These are phyloP conservation scores for Aphidius ervi DNA, from an alignment of 1,140 invertebrate species.

Conservation along the genomic window DNA sequence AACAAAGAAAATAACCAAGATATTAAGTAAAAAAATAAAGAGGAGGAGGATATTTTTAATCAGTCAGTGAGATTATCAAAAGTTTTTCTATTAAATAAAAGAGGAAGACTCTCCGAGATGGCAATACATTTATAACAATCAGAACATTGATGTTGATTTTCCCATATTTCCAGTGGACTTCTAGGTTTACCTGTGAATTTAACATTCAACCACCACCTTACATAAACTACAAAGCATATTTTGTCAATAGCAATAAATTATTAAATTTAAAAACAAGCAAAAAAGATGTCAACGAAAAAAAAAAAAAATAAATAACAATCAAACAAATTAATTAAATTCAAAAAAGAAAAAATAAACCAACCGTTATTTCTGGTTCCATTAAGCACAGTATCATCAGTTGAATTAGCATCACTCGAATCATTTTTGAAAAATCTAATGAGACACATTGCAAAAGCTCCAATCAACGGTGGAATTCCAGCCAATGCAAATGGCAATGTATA, in stretches of 20 bases:
- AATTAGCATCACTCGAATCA: slow-evolving; percentile 14
- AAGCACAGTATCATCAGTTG: slow-evolving; percentile 7
- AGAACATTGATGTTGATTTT: too few species aligned
- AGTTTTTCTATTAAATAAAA: slow-evolving; percentile 14
- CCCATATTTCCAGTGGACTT: slow-evolving; percentile 1
- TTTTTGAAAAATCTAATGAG: slow-evolving; percentile 61
- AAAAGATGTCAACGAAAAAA: too few species aligned
- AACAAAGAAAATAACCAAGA: too few species aligned
- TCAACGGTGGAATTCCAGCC: slow-evolving; percentile 78
- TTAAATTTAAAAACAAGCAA: neutral
- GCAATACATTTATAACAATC: slow-evolving; percentile 3
- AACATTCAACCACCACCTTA: slow-evolving; percentile 21
- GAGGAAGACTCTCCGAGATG: slow-evolving; percentile 22
- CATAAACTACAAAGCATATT: slow-evolving; percentile 11
- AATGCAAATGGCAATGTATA: slow-evolving; percentile 77
- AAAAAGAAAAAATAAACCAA: slow-evolving; percentile 13
- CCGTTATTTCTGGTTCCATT: slow-evolving; percentile 18
- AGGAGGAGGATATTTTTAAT: too few species aligned
- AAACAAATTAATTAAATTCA: neutral
- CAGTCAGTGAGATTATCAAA: neutral
- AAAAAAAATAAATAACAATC: neutral
- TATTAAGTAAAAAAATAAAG: too few species aligned
- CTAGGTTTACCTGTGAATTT: slow-evolving; percentile 18
- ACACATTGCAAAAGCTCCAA: slow-evolving; percentile 76
- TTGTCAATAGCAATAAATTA: neutral